phyloP scores from a whole-genome alignment of 2,797 vertebrate species.

The Lepus townsendii region DNA sequence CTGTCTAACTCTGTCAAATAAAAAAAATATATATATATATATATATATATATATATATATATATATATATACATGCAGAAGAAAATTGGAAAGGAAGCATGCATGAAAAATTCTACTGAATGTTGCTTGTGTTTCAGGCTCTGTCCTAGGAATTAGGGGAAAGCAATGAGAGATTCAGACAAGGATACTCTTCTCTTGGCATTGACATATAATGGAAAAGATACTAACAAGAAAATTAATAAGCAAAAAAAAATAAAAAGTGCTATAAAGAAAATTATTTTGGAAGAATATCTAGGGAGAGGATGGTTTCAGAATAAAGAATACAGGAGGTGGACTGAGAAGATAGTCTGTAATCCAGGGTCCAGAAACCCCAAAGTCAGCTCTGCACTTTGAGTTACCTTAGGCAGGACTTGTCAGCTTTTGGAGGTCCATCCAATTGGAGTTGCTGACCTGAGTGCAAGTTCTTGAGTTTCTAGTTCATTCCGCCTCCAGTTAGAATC shows the following conservation, averaged over 20 bases:
- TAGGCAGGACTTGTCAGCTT: background rate
- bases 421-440: background rate
- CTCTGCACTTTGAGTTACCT: background rate
- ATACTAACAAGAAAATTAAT: background rate
- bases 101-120: background rate
- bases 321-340: background rate
- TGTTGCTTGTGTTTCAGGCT: background rate
- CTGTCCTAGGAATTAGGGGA: background rate
- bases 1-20: too few relatives aligned
- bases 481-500: background rate
- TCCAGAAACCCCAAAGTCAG: background rate
- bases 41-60: too few relatives aligned
- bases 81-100: background rate
- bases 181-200: background rate
- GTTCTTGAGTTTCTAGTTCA: background rate
- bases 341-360: background rate
- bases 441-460: background rate
- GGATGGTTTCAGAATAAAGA: background rate
- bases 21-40: too few relatives aligned
- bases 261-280: background rate
- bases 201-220: background rate
- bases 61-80: too few relatives aligned
- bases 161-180: background rate
- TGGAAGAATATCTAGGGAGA: background rate
- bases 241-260: background rate